Percentiles rank a stretch among this genome's conserved stretches.
These are phyloP conservation scores for Neoarius graeffei DNA, from an alignment of 2,113 vertebrate genomes.

Conservation along the genomic window DNA sequence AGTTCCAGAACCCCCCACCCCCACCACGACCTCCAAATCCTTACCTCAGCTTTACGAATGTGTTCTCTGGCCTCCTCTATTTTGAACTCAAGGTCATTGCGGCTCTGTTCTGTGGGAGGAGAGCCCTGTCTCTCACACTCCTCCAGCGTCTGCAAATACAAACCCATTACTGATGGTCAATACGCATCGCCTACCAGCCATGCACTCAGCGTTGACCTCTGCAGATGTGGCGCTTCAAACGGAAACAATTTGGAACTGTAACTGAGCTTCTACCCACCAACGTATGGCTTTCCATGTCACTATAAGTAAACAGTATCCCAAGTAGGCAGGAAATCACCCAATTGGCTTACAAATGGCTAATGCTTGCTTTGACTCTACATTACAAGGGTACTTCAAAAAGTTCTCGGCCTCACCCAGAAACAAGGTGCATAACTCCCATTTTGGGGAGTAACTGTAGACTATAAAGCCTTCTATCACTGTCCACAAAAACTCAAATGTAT, in stretches of 20 bases:
- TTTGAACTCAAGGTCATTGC: slow-evolving; percentile 89
- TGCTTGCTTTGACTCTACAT: background rate
- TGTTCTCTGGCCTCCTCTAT: slow-evolving; percentile 92
- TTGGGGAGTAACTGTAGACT: too few relatives aligned
- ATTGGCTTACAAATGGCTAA: background rate
- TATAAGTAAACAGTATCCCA: background rate
- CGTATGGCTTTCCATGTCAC: background rate
- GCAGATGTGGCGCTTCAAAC: background rate
- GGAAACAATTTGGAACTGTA: background rate
- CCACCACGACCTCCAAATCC: slow-evolving; percentile 29
- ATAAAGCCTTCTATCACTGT: too few relatives aligned
- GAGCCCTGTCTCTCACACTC: slow-evolving; percentile 88
- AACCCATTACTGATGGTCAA: slow-evolving; percentile 5
- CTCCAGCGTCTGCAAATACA: slow-evolving; percentile 79
- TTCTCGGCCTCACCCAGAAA: too few relatives aligned
- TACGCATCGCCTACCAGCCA: background rate
- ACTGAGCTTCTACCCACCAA: background rate
- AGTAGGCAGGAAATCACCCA: background rate
- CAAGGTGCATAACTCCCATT: too few relatives aligned
- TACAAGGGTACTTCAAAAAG: too few relatives aligned
- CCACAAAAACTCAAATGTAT: too few relatives aligned
- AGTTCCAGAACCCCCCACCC: slow-evolving; percentile 18
- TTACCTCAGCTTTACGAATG: slow-evolving; percentile 95
- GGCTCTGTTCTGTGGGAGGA: slow-evolving; percentile 83
- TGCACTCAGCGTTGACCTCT: background rate